phyloP scores from a whole-genome alignment of 2,113 vertebrate genomes.

The Hippocampus guttulatus region DNA sequence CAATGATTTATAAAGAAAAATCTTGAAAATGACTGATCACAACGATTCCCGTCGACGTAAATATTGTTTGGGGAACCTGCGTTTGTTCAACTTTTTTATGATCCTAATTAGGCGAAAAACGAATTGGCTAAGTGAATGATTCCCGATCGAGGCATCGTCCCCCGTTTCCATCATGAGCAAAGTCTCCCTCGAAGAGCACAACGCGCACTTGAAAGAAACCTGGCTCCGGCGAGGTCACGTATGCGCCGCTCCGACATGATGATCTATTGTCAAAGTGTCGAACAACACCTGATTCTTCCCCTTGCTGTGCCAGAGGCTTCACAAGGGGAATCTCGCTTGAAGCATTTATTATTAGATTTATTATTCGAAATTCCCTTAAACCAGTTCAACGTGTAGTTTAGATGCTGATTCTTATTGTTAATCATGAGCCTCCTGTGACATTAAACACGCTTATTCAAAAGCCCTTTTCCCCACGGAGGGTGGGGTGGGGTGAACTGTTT shows the following conservation, averaged over 20 bases:
- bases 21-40: background rate
- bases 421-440: slow-evolving; percentile 3
- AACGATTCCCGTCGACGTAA: too few relatives aligned
- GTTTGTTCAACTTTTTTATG: too few relatives aligned
- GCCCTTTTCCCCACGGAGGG: slow-evolving; percentile 1
- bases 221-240: background rate
- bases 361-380: background rate
- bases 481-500: slow-evolving; percentile 4
- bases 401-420: background rate
- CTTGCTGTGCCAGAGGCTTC: slow-evolving; percentile 2
- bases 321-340: slow-evolving; percentile 6
- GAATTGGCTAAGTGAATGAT: too few relatives aligned
- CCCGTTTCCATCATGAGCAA: background rate
- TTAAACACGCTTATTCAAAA: slow-evolving; percentile 40
- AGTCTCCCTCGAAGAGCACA: too few relatives aligned
- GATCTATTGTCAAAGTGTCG: background rate
- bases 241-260: background rate
- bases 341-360: background rate
- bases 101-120: too few relatives aligned
- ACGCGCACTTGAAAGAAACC: background rate
- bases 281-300: slow-evolving; percentile 14
- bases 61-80: too few relatives aligned
- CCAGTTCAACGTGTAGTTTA: background rate
- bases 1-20: too few relatives aligned
- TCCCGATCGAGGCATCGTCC: background rate